These are phyloP conservation scores for Oreochromis tanganicae DNA, from an alignment of 2,113 vertebrate species.

Conservation along the genomic window DNA sequence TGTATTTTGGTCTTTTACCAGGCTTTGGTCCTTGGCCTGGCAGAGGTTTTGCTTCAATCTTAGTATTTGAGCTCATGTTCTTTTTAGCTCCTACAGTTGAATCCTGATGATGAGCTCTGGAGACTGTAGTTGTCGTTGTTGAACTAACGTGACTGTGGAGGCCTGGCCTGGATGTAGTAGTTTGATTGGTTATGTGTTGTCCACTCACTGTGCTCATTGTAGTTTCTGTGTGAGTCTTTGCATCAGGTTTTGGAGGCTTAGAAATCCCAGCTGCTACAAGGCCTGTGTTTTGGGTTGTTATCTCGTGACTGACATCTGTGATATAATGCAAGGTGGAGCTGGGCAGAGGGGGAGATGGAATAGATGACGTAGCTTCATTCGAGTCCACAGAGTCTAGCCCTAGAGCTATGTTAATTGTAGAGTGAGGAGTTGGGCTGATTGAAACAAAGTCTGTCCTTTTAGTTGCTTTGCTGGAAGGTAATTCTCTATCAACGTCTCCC, in stretches of 20 bases:
- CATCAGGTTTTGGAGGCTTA: neutral
- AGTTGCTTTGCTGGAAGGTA: constrained; percentile 12
- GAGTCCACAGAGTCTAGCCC: neutral
- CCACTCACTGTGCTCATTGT: neutral
- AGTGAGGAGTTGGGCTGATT: constrained; percentile 10
- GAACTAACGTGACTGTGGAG: neutral
- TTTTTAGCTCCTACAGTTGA: neutral
- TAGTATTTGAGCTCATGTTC: constrained; percentile 12
- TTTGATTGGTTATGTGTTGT: neutral
- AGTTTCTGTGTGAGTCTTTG: neutral
- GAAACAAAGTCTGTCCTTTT: constrained; percentile 46
- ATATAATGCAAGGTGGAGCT: constrained; percentile 8
- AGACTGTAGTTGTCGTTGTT: neutral
- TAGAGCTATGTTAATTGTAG: neutral
- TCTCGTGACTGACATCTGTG: constrained; percentile 5
- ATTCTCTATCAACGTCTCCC: constrained; percentile 32
- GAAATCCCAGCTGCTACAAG: neutral
- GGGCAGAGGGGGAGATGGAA: neutral
- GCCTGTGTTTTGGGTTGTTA: neutral
- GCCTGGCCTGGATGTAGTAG: neutral
- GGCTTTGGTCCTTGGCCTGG: neutral
- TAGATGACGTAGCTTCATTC: constrained; percentile 19
- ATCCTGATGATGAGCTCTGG: neutral
- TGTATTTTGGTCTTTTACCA: constrained; percentile 7
- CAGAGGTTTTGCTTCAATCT: neutral